Evolutionary conservation across 2,888 invertebrate genomes (phyloP), one percentile per base, ranked within the genome.

Genomic region (Perizoma affinitatum): DNA sequence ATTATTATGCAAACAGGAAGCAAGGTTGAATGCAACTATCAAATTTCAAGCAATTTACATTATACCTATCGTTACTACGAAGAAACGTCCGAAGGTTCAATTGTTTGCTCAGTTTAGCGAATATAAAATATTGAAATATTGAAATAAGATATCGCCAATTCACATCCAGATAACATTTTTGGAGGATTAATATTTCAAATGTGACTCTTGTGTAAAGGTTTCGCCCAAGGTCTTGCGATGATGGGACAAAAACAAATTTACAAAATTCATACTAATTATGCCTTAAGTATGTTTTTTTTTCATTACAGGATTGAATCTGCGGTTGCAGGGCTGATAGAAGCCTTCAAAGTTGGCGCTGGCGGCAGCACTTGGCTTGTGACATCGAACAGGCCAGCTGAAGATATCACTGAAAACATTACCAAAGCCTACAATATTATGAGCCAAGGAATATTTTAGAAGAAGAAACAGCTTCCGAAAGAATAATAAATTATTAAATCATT

Each of bases 281-380:
- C 10, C n/a, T 0, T n/a, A 42, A 45, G 48, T 45, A 46, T n/a
- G 11, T 36, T 36, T 11, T 8, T 40, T 54, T 38, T 61, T 46
- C 4, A 48, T 79, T 75, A 3, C 76, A 89, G 88, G 6, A 60
- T 72, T 3, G 83, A 87, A 45, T 80, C 83, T 3, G 88, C 88
- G 5, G 84, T 80, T 0, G 57, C 67, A 7, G 88, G 87, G 1
- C 57, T 88, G 1, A 50, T 89, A 6, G 72, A 82, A 0, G 83
- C 83, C 0, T 86, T 71, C 67, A 84, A 83, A 63, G 58, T 70
- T 0, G 88, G 86, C 0, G 59, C 56, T 0, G 84, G 83, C 36
- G 88, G 82, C 0, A 86, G 84, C 60, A 88, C 88, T 0, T 91
- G 90, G 90, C 71, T 90, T 6, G 73, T 83, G 2, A 82, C 82